Percentiles rank a stretch among this genome's conserved stretches.
phyloP scores from a whole-genome alignment of 1,140 invertebrate genomes.

The Temnothorax curvispinosus region DNA sequence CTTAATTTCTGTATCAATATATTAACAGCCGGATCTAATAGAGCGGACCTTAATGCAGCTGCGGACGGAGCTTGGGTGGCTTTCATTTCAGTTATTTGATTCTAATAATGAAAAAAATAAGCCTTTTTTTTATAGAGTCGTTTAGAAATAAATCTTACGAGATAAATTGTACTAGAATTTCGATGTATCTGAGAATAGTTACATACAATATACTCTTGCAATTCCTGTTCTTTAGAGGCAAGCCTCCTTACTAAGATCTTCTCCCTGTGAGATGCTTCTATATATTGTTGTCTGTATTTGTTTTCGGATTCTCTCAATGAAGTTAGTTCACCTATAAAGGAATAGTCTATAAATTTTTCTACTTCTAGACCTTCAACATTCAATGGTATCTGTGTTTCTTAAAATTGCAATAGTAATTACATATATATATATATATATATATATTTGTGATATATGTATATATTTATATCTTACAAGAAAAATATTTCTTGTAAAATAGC shows the following conservation, averaged over 20 bases:
- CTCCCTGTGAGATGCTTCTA: slow-evolving; percentile 95
- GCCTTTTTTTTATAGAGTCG: slow-evolving; percentile 19
- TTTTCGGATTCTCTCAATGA: slow-evolving; percentile 93
- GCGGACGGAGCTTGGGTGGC: slow-evolving; percentile 92
- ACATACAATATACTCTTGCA: slow-evolving; percentile 97
- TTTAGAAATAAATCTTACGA: slow-evolving; percentile 22
- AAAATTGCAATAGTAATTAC: slow-evolving; percentile 45
- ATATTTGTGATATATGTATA: slow-evolving; percentile 15
- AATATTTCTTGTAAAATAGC: slow-evolving; percentile 22
- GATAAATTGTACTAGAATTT: slow-evolving; percentile 42
- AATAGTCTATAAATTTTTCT: slow-evolving; percentile 67
- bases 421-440: not conserved
- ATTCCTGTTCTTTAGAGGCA: slow-evolving; percentile 97
- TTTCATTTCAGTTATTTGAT: slow-evolving; percentile 96
- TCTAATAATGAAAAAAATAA: slow-evolving; percentile 86
- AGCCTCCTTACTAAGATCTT: slow-evolving; percentile 96
- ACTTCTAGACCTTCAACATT: slow-evolving; percentile 28
- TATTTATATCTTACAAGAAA: slow-evolving; percentile 32
- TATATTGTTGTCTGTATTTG: slow-evolving; percentile 92
- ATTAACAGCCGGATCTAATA: slow-evolving; percentile 98
- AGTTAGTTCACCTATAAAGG: slow-evolving; percentile 90
- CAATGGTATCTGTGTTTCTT: slow-evolving; percentile 62
- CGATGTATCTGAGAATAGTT: slow-evolving; percentile 51
- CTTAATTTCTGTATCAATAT: slow-evolving; percentile 96
- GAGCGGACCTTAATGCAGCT: slow-evolving; percentile 91